Evolutionary conservation across 2,888 invertebrate species (phyloP).

Genomic region (Labia minor): DNA sequence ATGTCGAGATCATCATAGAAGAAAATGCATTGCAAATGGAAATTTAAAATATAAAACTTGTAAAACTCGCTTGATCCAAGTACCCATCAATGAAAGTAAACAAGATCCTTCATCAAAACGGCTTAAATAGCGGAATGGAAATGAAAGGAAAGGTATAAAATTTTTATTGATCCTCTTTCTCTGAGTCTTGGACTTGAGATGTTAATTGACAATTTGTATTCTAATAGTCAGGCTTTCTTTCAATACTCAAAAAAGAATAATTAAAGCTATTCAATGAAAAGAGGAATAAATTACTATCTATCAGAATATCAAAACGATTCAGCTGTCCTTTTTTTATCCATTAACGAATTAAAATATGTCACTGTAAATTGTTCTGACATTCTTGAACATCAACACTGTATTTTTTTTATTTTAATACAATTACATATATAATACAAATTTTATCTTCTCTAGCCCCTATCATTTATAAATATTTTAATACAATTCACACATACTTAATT

Average conservation of each 20-base stretch:
- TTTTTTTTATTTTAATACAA: no score
- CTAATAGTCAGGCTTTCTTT: background rate
- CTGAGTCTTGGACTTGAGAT: background rate
- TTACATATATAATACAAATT: no score
- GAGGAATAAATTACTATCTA: background rate
- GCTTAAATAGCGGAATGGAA: background rate
- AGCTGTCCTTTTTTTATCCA: no score
- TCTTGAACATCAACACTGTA: no score
- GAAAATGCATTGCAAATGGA: background rate
- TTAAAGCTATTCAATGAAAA: background rate
- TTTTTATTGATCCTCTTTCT: background rate
- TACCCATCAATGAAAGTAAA: background rate
- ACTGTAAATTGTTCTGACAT: no score
- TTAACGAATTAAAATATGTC: no score
- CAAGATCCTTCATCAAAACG: background rate
- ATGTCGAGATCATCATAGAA: no score
- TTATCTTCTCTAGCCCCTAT: no score
- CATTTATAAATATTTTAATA: no score
- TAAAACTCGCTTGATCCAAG: background rate
- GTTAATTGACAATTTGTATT: constrained; percentile 13
- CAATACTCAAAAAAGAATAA: background rate
- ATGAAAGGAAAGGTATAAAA: background rate
- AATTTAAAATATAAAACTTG: background rate
- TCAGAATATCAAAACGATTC: no score
- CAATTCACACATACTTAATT: no score